Conservation (phyloP, 2,888 invertebrate species). For the Seira musarum region DNA sequence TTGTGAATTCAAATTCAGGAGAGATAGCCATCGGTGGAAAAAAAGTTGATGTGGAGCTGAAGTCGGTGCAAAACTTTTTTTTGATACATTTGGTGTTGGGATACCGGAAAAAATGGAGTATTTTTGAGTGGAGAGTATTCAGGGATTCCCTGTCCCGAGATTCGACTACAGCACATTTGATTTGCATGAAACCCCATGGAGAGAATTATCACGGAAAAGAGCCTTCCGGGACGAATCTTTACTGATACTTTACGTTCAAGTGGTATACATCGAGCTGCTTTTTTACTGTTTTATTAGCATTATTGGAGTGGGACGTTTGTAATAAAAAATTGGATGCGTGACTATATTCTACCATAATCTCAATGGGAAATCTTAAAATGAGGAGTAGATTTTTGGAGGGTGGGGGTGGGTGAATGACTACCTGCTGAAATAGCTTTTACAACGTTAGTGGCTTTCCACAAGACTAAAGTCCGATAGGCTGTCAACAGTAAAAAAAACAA, state of each 20-base stretch:
- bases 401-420: too few relatives aligned
- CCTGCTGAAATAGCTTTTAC: too few relatives aligned
- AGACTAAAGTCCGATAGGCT: too few relatives aligned
- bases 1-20: conserved; percentile 20
- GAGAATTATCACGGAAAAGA: conserved; percentile 32
- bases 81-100: neutral
- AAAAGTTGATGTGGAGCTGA: neutral
- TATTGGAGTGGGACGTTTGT: neutral
- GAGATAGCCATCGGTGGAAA: conserved; percentile 39
- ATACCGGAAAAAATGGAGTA: neutral
- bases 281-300: too few relatives aligned
- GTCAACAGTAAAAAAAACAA: too few relatives aligned
- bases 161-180: conserved; percentile 22
- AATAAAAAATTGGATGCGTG: conserved; percentile 3
- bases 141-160: neutral
- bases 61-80: conserved; percentile 4
- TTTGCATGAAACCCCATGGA: conserved; percentile 38
- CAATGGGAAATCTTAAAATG: neutral
- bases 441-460: too few relatives aligned
- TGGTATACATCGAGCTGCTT: neutral
- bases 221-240: conserved; percentile 32
- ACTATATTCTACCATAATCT: neutral
- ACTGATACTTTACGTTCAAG: neutral
- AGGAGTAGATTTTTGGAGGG: neutral
- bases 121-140: neutral